These are phyloP conservation scores for Nothobranchius kuhntae DNA, from an alignment of 2,113 vertebrate genomes.

Conservation along the genomic window DNA sequence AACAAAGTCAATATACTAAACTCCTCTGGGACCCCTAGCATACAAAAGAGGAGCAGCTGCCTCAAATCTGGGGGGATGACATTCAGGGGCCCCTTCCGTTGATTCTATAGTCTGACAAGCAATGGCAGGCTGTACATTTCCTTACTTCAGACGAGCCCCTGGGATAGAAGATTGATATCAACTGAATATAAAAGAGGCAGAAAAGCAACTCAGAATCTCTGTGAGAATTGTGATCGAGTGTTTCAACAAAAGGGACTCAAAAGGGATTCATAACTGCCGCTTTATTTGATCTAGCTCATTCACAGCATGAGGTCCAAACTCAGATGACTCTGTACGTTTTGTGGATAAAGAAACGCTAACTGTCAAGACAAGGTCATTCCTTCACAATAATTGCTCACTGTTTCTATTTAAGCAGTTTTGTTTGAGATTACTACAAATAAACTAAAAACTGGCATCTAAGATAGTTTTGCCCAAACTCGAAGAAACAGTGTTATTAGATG, in stretches of 20 bases:
- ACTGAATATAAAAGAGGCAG: constrained; percentile 56
- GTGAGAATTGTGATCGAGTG: constrained; percentile 57
- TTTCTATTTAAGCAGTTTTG: neutral
- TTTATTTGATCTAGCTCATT: constrained; percentile 31
- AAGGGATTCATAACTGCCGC: constrained; percentile 55
- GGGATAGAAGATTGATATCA: constrained; percentile 56
- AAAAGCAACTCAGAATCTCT: constrained; percentile 47
- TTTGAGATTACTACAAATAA: too few species aligned
- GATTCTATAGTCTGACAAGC: constrained; percentile 57
- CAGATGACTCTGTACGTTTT: constrained; percentile 16
- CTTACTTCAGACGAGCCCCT: constrained; percentile 42
- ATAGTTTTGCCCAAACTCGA: too few species aligned
- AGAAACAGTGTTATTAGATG: too few species aligned
- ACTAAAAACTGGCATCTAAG: too few species aligned
- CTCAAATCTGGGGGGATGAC: constrained; percentile 46
- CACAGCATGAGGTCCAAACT: constrained; percentile 29
- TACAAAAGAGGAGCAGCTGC: constrained; percentile 58
- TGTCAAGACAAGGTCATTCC: constrained; percentile 12
- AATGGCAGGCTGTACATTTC: constrained; percentile 47
- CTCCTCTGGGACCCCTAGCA: constrained; percentile 42
- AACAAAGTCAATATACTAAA: constrained; percentile 62
- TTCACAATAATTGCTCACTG: neutral
- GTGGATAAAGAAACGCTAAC: constrained; percentile 7
- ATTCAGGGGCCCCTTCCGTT: constrained; percentile 40
- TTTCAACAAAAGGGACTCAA: constrained; percentile 64